Base-by-base conservation (phyloP, 2,888 invertebrate species). In the Euclidia mi region DNA sequence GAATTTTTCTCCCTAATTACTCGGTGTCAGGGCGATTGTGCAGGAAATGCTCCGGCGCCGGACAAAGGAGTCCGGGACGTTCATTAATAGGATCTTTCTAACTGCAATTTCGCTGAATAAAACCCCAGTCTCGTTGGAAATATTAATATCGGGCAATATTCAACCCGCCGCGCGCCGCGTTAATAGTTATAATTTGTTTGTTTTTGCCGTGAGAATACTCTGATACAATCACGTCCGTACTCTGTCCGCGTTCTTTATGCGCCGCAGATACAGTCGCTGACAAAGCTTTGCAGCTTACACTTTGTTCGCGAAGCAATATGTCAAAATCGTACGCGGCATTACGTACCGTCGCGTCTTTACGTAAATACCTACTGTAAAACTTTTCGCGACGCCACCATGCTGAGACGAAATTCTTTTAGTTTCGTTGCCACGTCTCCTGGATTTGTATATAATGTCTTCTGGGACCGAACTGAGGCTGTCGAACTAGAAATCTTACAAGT, bases 61-160 rank as follows among this genome's bases (percentile, higher is more conserved):
- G 87, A 92, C 92, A 92, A 94, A 94, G 87, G 86, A 83, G 78
- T 72, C 80, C 79, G 87, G 85, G 91, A 93, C 94, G 91, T 92
- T 93, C 92, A 94, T 94, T 94, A 94, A 94, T 94, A 94, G 92
- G 89, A 91, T 93, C 93, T 91, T 90, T 91, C 91, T 89, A 91
- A 92, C 92, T 94, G 93, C 93, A 92, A 91, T 92, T 89, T 90
- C 80, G 84, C 86, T 92, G 92, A 92, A 93, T 92, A 91, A 91
- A 92, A 92, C 87, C 75, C 64, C 61, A 81, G 79, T 80, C 84
- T 81, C 85, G 79, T 79, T 81, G 85, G 90, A 89, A 91, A 90
- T 91, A 94, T 92, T 94, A 93, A 94, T 94, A 93, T 90, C 88
- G 85, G 85, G 75, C 84, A 83, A 86, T 83, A 89, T 90, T 87